A percentile compares a stretch with the other conserved stretches of the same genome.
Evolutionary conservation across 2,888 invertebrate species (phyloP).

Genomic region (Syrista parreyssii): DNA sequence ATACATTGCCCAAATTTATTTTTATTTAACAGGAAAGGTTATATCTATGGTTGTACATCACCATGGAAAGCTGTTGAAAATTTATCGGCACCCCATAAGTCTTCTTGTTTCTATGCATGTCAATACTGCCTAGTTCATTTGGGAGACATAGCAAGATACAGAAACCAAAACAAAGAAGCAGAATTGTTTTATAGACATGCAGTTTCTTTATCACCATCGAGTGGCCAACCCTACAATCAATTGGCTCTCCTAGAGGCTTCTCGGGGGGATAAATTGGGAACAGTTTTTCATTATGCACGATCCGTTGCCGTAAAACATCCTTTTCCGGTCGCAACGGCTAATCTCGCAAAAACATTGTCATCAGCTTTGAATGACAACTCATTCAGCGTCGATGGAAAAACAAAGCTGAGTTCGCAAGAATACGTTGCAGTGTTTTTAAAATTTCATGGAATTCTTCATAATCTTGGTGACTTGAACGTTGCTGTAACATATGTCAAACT

Average conservation of each 20-base stretch:
- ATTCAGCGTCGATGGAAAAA: conserved; percentile 57
- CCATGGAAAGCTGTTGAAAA: conserved; percentile 64
- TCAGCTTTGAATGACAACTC: conserved; percentile 67
- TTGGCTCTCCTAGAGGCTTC: conserved; percentile 85
- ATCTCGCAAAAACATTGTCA: conserved; percentile 79
- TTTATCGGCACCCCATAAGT: conserved; percentile 69
- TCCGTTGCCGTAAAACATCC: conserved; percentile 86
- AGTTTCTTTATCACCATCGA: conserved; percentile 77
- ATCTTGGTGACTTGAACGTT: conserved; percentile 70
- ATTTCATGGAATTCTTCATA: conserved; percentile 72
- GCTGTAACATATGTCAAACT: conserved; percentile 74
- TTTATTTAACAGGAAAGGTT: conserved; percentile 59
- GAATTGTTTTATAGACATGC: conserved; percentile 89
- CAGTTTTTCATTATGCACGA: conserved; percentile 88
- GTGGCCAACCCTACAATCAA: conserved; percentile 92
- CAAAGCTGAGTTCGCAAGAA: conserved; percentile 72
- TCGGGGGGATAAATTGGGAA: conserved; percentile 82
- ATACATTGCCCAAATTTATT: conserved; percentile 4
- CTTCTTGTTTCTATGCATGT: conserved; percentile 85
- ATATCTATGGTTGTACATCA: conserved; percentile 66
- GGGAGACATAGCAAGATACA: conserved; percentile 87
- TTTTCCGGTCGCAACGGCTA: conserved; percentile 85
- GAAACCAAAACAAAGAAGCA: conserved; percentile 83
- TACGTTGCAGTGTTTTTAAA: conserved; percentile 73
- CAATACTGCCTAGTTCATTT: conserved; percentile 91